phyloP scores from a whole-genome alignment of 1,140 invertebrate species.

The Zaprionus capensis region DNA sequence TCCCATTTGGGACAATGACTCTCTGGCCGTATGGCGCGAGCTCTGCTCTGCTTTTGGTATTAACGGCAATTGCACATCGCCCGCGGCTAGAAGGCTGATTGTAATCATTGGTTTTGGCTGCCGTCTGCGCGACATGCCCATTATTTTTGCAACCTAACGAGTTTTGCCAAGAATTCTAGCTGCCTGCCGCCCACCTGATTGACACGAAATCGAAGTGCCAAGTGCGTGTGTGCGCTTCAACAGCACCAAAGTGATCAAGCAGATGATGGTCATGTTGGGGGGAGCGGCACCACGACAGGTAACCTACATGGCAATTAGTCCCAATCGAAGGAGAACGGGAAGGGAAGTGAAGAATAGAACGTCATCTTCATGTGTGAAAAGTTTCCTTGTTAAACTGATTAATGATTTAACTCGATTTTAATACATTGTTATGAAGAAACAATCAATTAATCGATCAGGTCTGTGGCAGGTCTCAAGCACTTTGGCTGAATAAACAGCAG shows the following conservation, averaged over 20 bases:
- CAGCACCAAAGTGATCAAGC: neutral
- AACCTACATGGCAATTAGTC: constrained; percentile 5
- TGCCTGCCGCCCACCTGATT: constrained; percentile 26
- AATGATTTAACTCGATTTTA: too few relatives aligned
- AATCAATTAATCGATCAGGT: constrained; percentile 43
- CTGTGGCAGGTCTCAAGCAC: constrained; percentile 33
- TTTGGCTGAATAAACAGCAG: constrained; percentile 45
- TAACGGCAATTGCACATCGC: constrained; percentile 50
- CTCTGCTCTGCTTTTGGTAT: constrained; percentile 17
- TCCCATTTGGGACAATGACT: constrained; percentile 61
- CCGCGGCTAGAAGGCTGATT: constrained; percentile 39
- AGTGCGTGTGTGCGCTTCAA: constrained; percentile 8
- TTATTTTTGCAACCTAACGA: constrained; percentile 37
- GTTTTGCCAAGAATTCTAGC: constrained; percentile 27
- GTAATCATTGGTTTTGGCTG: constrained; percentile 42
- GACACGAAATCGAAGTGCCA: constrained; percentile 31
- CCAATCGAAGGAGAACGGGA: neutral
- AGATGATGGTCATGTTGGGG: neutral
- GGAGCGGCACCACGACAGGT: neutral
- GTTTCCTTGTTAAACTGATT: too few relatives aligned
- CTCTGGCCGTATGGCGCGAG: constrained; percentile 2
- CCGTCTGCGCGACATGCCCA: constrained; percentile 26
- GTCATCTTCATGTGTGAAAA: too few relatives aligned
- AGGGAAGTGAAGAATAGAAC: neutral
- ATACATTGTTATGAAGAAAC: neutral